Evolutionary conservation across 2,797 vertebrate genomes (phyloP), one percentile per base, ranked within the genome.

Genomic region (Cossypha niveicapilla): DNA sequence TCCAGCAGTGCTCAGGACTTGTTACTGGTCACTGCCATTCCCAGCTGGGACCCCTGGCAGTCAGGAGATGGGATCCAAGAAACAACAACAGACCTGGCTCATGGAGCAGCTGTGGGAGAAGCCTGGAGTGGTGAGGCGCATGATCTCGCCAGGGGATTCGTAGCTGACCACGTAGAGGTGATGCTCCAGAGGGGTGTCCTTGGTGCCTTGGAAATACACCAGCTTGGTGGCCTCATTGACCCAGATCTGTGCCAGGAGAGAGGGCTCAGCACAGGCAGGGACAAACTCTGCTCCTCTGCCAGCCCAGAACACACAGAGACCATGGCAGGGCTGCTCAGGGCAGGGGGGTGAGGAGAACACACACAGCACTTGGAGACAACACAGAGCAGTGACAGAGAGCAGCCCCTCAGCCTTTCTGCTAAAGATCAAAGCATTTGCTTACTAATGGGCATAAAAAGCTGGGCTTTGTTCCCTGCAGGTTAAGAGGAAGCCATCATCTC

Each of bases 91-190:
- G 61, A 99, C 99, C 98, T 99, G 98, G 97, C 99, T 99, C 97
- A 99, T 97, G 18, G 98, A 98, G 90, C 99, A 99, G 98, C 98
- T 99, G 81, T 99, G 99, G 70, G 98, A 99, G 96, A 98, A 99
- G 89, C 99, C 98, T 0, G 98, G 97, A 0, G 98, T 98, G 84
- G 98, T 99, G 92, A 99, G 98, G 78, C 99, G 97, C 93, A 98
- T 96, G 15, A 99, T 98, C 41, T 99, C 98, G 6, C 98, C 98
- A 0, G 98, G 98, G 1, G 85, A 94, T 63, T 98, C 98, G 3
- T 98, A 99, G 97, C 98, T 99, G 95, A 98, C 98, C 56, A 99
- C 98, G 0, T 99, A 99, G 34, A 99, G 98, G 93, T 99, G 99
- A 65, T 99, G 99, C 96, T 99, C 99, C 96, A 99, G 92, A 0